These are phyloP conservation scores for Mesorhabditis belari DNA, from an alignment of 2,888 invertebrate genomes.

Conservation along the genomic window DNA sequence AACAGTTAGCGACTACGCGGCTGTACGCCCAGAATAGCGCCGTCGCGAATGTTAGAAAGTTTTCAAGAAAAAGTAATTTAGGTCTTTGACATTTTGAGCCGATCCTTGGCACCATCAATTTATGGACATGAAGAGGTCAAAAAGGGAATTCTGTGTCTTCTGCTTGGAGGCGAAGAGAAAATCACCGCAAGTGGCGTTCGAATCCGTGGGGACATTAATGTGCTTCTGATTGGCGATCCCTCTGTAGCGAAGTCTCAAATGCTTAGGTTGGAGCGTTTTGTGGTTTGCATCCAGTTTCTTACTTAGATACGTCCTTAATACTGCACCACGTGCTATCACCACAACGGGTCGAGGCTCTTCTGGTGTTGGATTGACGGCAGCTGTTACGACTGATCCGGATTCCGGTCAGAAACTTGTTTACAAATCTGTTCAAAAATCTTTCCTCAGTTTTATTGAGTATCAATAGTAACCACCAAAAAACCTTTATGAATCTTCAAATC, in stretches of 20 bases:
- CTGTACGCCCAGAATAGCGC: too few species aligned
- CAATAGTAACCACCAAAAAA: too few species aligned
- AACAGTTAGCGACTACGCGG: too few species aligned
- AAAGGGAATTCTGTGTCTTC: slow-evolving; percentile 83
- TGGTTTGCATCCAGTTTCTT: background rate
- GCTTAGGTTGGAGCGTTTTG: slow-evolving; percentile 52
- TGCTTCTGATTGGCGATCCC: slow-evolving; percentile 92
- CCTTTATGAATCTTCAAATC: too few species aligned
- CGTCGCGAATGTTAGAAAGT: too few species aligned
- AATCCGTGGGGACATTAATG: slow-evolving; percentile 79
- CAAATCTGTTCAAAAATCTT: too few species aligned
- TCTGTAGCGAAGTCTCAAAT: slow-evolving; percentile 95
- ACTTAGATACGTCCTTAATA: slow-evolving; percentile 77
- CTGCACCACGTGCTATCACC: slow-evolving; percentile 88
- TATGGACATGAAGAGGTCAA: slow-evolving; percentile 94
- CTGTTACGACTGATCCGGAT: slow-evolving; percentile 90
- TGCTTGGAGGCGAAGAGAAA: slow-evolving; percentile 92
- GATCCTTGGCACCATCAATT: slow-evolving; percentile 92
- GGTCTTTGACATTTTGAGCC: slow-evolving; percentile 74
- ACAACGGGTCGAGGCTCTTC: slow-evolving; percentile 96
- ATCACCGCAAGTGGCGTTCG: slow-evolving; percentile 75
- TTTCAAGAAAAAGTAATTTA: slow-evolving; percentile 53
- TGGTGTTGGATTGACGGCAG: slow-evolving; percentile 95
- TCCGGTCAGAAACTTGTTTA: slow-evolving; percentile 58
- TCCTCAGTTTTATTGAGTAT: background rate